Conservation (phyloP, 2,888 invertebrate species). For the Acleris cristana region DNA sequence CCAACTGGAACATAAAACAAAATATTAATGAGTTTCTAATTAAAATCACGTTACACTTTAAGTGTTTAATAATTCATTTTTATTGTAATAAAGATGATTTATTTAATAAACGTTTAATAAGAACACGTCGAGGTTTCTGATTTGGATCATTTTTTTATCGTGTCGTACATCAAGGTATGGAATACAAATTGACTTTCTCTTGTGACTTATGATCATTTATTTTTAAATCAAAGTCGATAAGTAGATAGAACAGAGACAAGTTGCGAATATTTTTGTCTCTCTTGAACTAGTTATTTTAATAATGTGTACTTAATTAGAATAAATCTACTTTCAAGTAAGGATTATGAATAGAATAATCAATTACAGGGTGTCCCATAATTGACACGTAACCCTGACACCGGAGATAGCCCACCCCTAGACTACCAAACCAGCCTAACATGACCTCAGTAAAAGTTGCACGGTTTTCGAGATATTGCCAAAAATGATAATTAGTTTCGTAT, state of each 20-base stretch:
- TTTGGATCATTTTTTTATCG: constrained; percentile 21
- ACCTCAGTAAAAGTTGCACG: no score
- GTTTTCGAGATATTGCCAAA: no score
- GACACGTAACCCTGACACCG: no score
- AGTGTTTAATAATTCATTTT: constrained; percentile 20
- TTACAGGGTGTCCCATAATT: no score
- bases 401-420: no score
- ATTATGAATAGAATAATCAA: no score
- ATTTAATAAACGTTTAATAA: constrained; percentile 26
- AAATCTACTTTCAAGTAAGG: no score
- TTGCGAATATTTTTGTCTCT: no score
- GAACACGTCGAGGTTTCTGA: constrained; percentile 19
- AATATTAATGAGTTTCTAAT: constrained; percentile 24
- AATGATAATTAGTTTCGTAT: no score
- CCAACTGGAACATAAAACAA: neutral
- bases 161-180: constrained; percentile 2
- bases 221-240: neutral
- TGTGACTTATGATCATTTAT: neutral
- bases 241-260: neutral
- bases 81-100: constrained; percentile 29
- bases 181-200: neutral
- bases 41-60: constrained; percentile 17
- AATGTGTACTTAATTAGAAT: no score
- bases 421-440: no score
- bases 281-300: no score